A percentile compares a stretch with the other conserved stretches of the same genome.
Evolutionary conservation across 2,113 vertebrate genomes (phyloP).

Genomic region (Kryptolebias marmoratus): DNA sequence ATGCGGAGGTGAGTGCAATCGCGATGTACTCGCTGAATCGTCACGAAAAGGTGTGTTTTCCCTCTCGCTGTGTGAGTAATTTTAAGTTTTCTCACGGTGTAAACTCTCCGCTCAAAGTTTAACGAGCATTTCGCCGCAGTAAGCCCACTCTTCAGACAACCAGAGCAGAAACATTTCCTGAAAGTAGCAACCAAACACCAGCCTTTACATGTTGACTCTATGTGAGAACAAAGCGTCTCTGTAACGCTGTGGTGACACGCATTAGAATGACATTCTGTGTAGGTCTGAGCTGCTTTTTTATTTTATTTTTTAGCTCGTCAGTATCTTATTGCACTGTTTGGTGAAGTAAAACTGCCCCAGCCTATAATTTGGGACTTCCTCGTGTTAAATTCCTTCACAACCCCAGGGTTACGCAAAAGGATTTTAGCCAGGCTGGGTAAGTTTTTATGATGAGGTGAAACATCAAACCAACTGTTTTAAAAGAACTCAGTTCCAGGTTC

Average conservation of each 20-base stretch:
- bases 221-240: background rate
- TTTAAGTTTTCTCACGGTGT: no score
- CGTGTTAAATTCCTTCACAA: background rate
- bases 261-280: background rate
- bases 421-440: background rate
- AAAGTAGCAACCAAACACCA: background rate
- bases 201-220: background rate
- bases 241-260: no score
- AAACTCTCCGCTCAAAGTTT: no score
- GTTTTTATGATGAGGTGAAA: background rate
- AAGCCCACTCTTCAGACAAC: no score
- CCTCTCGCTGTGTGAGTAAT: no score
- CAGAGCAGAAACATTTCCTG: background rate
- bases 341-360: background rate
- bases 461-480: conserved; percentile 16
- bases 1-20: conserved; percentile 49
- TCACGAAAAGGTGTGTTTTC: background rate
- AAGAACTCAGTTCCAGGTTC: background rate
- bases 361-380: background rate
- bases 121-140: background rate
- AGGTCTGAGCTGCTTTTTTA: no score
- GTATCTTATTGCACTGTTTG: conserved; percentile 16
- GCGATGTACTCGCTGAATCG: background rate
- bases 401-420: background rate
- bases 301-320: conserved; percentile 1